Conservation (phyloP, 2,113 vertebrate genomes). For the Gobius niger region DNA sequence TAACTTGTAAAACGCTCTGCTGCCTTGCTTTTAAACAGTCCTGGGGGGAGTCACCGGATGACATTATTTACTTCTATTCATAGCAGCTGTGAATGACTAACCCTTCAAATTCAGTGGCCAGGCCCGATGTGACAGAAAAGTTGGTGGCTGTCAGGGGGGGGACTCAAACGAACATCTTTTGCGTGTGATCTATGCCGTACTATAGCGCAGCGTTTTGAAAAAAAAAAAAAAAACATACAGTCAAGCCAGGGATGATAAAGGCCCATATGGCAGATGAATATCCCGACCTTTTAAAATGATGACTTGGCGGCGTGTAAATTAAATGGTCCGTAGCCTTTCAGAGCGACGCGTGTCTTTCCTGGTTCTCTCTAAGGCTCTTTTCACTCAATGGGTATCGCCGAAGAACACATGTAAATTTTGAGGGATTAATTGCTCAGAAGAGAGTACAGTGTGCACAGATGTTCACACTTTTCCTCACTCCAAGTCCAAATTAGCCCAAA, state of each 20-base stretch:
- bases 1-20: not conserved
- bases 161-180: conserved; percentile 32
- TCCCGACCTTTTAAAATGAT: conserved; percentile 57
- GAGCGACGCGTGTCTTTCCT: conserved; percentile 24
- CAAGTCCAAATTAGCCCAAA: not conserved
- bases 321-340: conserved; percentile 35
- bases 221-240: conserved; percentile 26
- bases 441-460: conserved; percentile 3
- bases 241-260: conserved; percentile 34
- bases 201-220: conserved; percentile 19
- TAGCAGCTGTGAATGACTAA: conserved; percentile 1
- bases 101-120: not conserved
- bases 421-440: too few relatives aligned
- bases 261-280: conserved; percentile 56
- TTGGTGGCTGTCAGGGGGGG: conserved; percentile 18
- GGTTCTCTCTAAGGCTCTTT: conserved; percentile 9
- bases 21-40: not conserved
- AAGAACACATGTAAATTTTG: not conserved
- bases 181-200: conserved; percentile 37
- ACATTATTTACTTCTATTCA: not conserved
- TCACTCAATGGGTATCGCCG: conserved; percentile 12
- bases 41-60: not conserved
- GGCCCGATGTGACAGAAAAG: conserved; percentile 3
- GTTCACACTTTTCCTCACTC: not conserved
- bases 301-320: conserved; percentile 55